Percentiles rank a stretch among this genome's conserved stretches.
phyloP scores from a whole-genome alignment of 2,113 vertebrate species.

The Ramphastos sulfuratus region DNA sequence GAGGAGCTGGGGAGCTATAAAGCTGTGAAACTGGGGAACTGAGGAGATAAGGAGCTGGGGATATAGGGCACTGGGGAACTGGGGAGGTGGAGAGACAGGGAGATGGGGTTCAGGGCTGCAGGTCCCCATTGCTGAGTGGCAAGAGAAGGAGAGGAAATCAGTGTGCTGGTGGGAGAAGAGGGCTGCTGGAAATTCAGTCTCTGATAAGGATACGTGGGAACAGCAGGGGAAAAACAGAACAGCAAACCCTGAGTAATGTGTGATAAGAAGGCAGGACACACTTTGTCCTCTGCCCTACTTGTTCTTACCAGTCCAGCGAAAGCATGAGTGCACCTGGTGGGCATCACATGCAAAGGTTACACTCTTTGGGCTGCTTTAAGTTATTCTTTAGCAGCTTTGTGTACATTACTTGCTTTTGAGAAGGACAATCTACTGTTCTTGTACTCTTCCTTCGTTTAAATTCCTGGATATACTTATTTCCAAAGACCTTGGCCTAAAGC shows the following conservation, averaged over 20 bases:
- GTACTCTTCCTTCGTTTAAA: not conserved
- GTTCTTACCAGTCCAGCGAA: not conserved
- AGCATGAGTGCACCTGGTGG: not conserved
- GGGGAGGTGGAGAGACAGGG: not conserved
- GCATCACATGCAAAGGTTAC: not conserved
- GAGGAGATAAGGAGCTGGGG: too few species aligned
- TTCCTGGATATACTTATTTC: not conserved
- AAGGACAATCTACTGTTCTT: not conserved
- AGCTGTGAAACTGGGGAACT: too few species aligned
- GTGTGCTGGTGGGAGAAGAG: not conserved
- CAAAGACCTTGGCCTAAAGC: not conserved
- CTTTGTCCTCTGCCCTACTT: not conserved
- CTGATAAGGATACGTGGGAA: slow-evolving; percentile 21
- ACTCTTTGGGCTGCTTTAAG: not conserved
- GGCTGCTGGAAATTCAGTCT: not conserved
- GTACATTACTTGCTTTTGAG: not conserved
- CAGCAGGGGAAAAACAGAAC: not conserved
- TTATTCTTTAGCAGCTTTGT: not conserved
- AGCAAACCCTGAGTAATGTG: not conserved
- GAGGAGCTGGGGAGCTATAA: too few species aligned
- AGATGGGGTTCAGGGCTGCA: not conserved
- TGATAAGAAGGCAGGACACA: not conserved
- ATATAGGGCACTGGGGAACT: too few species aligned
- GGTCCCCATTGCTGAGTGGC: accelerated
- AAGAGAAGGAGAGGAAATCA: not conserved